Evolutionary conservation across 35 echinoderm and acorn worm genomes (phyloP).

Genomic region (Lytechinus pictus): DNA sequence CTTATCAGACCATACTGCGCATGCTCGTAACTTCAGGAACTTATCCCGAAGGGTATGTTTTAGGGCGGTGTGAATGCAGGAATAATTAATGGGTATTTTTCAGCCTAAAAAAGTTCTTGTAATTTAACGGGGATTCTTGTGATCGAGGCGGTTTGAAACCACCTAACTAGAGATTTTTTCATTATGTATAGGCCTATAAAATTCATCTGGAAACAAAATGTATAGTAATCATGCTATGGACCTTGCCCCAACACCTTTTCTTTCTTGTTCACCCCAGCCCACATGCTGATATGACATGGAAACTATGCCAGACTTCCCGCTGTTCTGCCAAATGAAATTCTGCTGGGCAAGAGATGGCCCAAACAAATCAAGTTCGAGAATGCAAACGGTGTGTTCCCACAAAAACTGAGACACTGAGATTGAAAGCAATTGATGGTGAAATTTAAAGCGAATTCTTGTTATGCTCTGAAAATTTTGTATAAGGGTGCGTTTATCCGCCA

Average conservation of each 20-base stretch:
- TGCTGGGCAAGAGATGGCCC: not conserved
- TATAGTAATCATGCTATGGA: not conserved
- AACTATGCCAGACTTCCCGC: not conserved
- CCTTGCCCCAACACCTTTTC: not conserved
- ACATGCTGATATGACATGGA: not conserved
- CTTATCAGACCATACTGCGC: no score
- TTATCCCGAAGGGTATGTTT: no score
- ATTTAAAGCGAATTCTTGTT: not conserved
- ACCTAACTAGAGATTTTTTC: no score
- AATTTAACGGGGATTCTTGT: no score
- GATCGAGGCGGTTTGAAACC: no score
- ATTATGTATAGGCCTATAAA: no score
- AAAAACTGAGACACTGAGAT: not conserved
- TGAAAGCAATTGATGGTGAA: not conserved
- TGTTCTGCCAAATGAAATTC: slow-evolving; percentile 2
- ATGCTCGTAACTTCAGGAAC: no score
- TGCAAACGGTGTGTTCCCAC: not conserved
- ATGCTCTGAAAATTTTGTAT: not conserved
- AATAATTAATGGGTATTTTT: no score
- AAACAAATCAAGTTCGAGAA: slow-evolving; percentile 1
- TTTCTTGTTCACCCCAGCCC: not conserved
- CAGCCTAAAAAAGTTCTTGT: no score
- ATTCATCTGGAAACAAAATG: not conserved
- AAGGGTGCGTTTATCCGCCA: no score
- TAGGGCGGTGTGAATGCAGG: no score